Percentiles rank a stretch among this genome's conserved stretches.
phyloP scores from a whole-genome alignment of 2,797 vertebrate species.

The Poecilia picta region DNA sequence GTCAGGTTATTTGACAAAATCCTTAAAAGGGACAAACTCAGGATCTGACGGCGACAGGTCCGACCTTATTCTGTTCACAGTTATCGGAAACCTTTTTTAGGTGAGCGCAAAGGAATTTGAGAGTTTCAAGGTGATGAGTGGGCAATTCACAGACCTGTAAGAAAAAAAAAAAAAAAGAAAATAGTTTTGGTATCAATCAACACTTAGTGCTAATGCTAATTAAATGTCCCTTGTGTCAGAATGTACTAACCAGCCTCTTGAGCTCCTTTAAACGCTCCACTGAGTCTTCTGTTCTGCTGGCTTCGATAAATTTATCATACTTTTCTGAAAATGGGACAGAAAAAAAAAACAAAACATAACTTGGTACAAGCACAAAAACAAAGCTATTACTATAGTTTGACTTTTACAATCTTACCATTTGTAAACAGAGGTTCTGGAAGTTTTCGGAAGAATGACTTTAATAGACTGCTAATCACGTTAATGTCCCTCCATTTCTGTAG shows the following conservation, averaged over 20 bases:
- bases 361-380: not conserved
- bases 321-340: constrained; percentile 83
- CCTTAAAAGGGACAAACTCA: not conserved
- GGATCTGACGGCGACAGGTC: not conserved
- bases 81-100: constrained; percentile 95
- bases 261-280: constrained; percentile 91
- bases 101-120: constrained; percentile 95
- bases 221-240: not conserved
- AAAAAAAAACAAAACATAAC: constrained; percentile 1
- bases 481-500: constrained; percentile 97
- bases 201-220: not conserved
- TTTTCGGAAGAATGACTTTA: constrained; percentile 99
- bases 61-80: constrained; percentile 98
- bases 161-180: not conserved
- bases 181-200: constrained; percentile 11
- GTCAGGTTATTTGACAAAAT: constrained; percentile 16
- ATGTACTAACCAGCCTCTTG: constrained; percentile 90
- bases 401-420: constrained; percentile 84
- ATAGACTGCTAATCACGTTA: constrained; percentile 97
- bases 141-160: constrained; percentile 91
- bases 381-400: not conserved
- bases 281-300: constrained; percentile 93
- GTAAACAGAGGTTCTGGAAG: constrained; percentile 98
- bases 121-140: constrained; percentile 94
- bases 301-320: constrained; percentile 96